Conservation (phyloP, 2,113 vertebrate species). For the Rhegmatorhina hoffmannsi region DNA sequence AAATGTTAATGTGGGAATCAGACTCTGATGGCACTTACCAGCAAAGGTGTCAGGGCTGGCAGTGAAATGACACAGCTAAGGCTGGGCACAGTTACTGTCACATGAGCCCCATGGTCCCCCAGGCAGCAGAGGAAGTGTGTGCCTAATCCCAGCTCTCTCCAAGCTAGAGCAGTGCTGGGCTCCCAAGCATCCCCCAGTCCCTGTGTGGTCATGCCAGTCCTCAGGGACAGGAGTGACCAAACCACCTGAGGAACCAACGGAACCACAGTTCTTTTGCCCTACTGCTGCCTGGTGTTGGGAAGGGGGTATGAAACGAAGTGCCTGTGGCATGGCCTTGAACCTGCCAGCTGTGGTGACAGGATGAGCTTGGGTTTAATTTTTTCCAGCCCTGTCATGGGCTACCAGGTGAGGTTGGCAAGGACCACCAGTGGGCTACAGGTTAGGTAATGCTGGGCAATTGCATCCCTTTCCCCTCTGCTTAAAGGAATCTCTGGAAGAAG, state of each 20-base stretch:
- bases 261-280: rapidly evolving
- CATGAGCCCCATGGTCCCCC: rapidly evolving
- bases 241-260: not conserved
- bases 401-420: not conserved
- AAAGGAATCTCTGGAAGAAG: not conserved
- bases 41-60: not conserved
- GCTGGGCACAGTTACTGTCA: not conserved
- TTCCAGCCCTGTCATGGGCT: not conserved
- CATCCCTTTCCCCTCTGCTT: not conserved
- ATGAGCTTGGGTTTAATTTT: not conserved
- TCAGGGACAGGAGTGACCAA: rapidly evolving
- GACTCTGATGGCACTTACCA: not conserved
- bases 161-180: not conserved
- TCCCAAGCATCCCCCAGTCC: not conserved
- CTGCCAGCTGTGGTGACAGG: not conserved
- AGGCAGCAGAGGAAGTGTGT: not conserved
- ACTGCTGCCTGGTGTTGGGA: not conserved
- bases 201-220: rapidly evolving
- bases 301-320: not conserved
- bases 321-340: rapidly evolving
- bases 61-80: not conserved
- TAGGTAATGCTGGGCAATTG: not conserved
- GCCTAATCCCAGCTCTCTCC: not conserved
- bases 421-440: not conserved
- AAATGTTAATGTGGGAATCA: not conserved